Percentiles rank a stretch among this genome's conserved stretches.
Evolutionary conservation across 2,797 vertebrate genomes (phyloP).

Genomic region (Pantherophis vulpinus): DNA sequence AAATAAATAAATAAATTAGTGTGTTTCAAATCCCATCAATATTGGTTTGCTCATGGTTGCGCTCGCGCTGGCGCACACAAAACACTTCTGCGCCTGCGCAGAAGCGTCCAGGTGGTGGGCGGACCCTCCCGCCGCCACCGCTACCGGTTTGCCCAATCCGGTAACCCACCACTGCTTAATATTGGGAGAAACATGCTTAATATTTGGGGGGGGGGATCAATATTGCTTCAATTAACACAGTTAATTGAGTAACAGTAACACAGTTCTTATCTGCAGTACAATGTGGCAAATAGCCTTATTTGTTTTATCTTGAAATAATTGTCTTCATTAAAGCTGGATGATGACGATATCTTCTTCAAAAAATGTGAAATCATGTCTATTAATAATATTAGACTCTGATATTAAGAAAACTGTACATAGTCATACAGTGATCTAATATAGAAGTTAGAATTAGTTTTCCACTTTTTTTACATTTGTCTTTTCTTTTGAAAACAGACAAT

Average conservation of each 20-base stretch:
- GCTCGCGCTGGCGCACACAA: no score
- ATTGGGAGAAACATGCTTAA: not conserved
- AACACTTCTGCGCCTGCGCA: no score
- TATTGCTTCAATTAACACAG: not conserved
- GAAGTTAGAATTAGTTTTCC: not conserved
- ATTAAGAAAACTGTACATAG: not conserved
- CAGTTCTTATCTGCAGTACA: not conserved
- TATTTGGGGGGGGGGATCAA: not conserved
- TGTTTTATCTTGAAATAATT: not conserved
- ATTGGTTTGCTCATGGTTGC: no score
- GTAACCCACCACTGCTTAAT: not conserved
- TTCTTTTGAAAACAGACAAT: not conserved
- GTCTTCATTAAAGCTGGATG: not conserved
- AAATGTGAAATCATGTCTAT: not conserved
- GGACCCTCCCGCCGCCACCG: no score
- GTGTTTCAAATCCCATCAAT: no score
- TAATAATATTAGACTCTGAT: not conserved
- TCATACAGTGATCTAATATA: not conserved
- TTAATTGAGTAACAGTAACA: no score
- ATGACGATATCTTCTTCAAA: not conserved
- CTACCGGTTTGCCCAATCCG: no score
- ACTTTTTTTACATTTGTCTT: not conserved
- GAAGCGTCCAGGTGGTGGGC: no score
- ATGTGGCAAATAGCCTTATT: not conserved
- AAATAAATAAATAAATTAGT: no score